phyloP scores from a whole-genome alignment of 2,113 vertebrate genomes.

The Vidua chalybeata region DNA sequence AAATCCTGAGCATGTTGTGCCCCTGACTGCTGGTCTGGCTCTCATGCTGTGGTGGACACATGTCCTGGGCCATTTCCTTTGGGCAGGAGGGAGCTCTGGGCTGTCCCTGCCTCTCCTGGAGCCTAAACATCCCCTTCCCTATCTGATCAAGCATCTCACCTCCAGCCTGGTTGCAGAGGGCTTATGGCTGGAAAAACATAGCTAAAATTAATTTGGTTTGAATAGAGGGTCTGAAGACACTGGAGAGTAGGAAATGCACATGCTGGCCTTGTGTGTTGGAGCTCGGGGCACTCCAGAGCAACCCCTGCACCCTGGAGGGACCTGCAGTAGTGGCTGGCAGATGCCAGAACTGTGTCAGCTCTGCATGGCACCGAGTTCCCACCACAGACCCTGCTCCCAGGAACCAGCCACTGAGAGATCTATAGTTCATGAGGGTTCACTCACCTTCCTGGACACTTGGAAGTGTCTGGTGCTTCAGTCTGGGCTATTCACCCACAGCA shows the following conservation, averaged over 20 bases:
- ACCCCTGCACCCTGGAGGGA: not conserved
- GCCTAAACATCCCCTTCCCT: not conserved
- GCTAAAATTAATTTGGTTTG: not conserved
- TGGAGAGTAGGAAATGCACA: not conserved
- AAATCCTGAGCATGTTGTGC: not conserved
- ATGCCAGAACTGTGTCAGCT: not conserved
- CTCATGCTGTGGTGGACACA: not conserved
- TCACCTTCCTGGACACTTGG: not conserved
- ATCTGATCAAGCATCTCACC: not conserved
- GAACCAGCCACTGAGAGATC: not conserved
- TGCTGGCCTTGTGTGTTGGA: not conserved
- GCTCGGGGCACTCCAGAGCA: not conserved
- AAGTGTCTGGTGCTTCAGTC: not conserved
- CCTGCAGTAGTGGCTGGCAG: accelerated
- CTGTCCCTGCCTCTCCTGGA: not conserved
- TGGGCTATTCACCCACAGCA: accelerated
- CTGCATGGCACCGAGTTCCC: accelerated
- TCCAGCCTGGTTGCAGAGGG: not conserved
- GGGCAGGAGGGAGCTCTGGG: not conserved
- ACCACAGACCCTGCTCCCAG: not conserved
- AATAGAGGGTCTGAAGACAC: not conserved
- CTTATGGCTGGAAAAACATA: not conserved
- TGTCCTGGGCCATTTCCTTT: not conserved
- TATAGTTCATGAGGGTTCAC: not conserved
- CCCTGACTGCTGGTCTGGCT: not conserved